Conservation (phyloP, 2,797 vertebrate genomes). For the Anguilla obscura region DNA sequence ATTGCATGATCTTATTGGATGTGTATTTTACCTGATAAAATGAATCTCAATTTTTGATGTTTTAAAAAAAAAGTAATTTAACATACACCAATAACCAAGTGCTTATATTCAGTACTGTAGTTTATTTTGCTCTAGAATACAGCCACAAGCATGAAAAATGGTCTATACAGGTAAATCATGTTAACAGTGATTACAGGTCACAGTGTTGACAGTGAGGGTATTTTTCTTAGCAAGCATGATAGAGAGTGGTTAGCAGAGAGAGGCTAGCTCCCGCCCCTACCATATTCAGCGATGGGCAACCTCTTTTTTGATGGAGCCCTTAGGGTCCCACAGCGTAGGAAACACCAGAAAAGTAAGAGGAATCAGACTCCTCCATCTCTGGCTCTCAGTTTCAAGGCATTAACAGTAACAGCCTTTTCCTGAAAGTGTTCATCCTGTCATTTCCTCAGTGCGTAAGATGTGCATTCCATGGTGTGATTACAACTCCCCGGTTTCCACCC, state of each 20-base stretch:
- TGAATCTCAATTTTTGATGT: too few species aligned
- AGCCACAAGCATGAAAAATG: background rate
- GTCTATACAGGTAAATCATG: background rate
- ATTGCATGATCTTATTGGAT: too few species aligned
- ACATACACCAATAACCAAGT: too few species aligned
- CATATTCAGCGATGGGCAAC: constrained; percentile 28
- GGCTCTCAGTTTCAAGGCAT: background rate
- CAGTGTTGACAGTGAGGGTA: background rate
- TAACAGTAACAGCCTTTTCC: background rate
- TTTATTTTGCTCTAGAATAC: background rate
- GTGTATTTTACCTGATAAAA: too few species aligned
- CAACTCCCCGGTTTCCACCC: background rate
- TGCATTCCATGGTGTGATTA: background rate
- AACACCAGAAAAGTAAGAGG: constrained; percentile 23
- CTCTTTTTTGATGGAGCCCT: background rate
- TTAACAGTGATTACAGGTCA: too few species aligned
- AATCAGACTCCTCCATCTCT: constrained; percentile 10
- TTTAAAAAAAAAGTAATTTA: too few species aligned
- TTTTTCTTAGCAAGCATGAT: background rate
- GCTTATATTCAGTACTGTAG: too few species aligned
- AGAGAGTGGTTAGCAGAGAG: constrained; percentile 9
- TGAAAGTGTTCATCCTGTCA: background rate
- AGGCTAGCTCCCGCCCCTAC: background rate
- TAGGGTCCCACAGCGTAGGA: background rate
- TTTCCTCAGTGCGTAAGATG: background rate